A percentile compares a stretch with the other conserved stretches of the same genome.
These are phyloP conservation scores for Montipora sp. DNA, from an alignment of 64 coral and sea anemone genomes.

Conservation along the genomic window DNA sequence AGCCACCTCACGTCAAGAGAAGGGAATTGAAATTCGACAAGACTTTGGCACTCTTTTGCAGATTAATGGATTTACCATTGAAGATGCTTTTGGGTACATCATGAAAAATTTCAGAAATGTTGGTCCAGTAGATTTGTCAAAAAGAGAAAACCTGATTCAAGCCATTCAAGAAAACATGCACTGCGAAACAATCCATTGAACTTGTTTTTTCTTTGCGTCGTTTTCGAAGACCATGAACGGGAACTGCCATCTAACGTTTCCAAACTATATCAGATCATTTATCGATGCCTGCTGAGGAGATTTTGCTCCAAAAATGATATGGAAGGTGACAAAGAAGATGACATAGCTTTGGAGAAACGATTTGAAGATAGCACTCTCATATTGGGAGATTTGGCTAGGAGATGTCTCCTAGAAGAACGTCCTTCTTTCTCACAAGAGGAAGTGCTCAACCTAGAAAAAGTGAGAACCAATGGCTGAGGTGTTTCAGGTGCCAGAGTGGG, in stretches of 20 bases:
- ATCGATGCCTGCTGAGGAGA: background rate
- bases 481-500: background rate
- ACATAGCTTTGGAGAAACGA: background rate
- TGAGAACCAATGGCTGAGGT: background rate
- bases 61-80: background rate
- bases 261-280: conserved; percentile 29
- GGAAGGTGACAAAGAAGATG: background rate
- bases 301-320: background rate
- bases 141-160: background rate
- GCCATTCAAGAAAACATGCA: background rate
- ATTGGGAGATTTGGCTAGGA: conserved; percentile 14
- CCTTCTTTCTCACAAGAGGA: background rate
- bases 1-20: conserved; percentile 41
- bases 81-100: background rate
- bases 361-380: background rate
- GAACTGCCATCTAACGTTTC: conserved; percentile 24
- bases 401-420: background rate
- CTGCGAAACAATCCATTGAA: conserved; percentile 1
- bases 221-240: conserved; percentile 46
- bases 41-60: background rate
- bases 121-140: background rate
- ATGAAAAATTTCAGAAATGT: background rate
- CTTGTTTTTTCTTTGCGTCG: conserved; percentile 27
- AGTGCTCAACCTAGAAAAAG: background rate
- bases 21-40: conserved; percentile 5